Evolutionary conservation across 2,888 invertebrate species (phyloP), one percentile per base, ranked within the genome.

Genomic region (Tenthredo livida): DNA sequence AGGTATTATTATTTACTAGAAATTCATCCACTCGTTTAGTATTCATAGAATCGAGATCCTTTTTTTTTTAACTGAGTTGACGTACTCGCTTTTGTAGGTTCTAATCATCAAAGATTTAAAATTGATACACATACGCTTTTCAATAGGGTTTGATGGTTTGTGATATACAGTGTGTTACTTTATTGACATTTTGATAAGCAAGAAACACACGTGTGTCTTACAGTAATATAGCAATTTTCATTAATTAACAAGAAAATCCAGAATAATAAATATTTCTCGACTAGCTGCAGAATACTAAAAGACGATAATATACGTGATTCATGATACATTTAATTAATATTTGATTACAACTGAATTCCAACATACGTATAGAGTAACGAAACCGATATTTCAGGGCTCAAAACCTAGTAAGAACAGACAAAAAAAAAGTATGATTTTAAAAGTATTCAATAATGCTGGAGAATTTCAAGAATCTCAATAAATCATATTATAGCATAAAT

Each of bases 151-250:
- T 73, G 43, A 77, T 29, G 54, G 29, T 50, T 54, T 25, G 50
- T 33, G 54, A 54, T 77, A 54, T 54, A 77, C 17, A 50, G 47
- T 77, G 47, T 77, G 47, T 77, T 50, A 77, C 54, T 77, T 77
- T 77, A 77, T 77, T 77, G 77, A 77, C 50, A 77, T 54, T 77
- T 29, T 77, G 77, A 33, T 77, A 77, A 77, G 50, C 77, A 54
- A 47, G 77, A 77, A 54, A 77, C 77, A 54, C 77, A 77, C 54
- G 77, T 77, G 77, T 50, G 29, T 33, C n/a, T 21, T 77, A 77
- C 77, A 77, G 77, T 77, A 29, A 77, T 77, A 77, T 77, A 77
- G 77, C 47, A 77, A 77, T 50, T 77, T 50, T 54, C 47, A 50
- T 50, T 77, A 50, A 37, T 43, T 29, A 75, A 47, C 47, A 77